phyloP scores from a whole-genome alignment of 2,797 vertebrate genomes.

The Coluber constrictor region DNA sequence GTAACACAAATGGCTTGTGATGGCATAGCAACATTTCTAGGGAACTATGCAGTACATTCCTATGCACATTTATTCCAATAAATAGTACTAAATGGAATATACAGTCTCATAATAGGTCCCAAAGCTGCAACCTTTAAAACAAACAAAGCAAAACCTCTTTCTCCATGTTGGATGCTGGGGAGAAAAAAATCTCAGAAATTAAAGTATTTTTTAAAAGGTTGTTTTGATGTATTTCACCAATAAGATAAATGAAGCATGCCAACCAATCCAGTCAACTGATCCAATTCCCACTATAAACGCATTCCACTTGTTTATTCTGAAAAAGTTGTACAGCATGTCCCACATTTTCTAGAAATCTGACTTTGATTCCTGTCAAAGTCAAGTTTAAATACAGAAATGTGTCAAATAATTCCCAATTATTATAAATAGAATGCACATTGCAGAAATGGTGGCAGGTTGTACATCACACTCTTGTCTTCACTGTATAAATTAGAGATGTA shows the following conservation, averaged over 20 bases:
- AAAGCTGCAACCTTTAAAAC: not conserved
- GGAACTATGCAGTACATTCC: not conserved
- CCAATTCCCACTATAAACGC: not conserved
- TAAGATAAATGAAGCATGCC: constrained; percentile 5
- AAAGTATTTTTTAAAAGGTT: not conserved
- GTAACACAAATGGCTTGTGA: not conserved
- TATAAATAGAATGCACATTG: constrained; percentile 24
- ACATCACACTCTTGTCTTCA: constrained; percentile 6
- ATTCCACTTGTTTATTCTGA: not conserved
- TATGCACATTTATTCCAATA: not conserved
- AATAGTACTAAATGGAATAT: not conserved
- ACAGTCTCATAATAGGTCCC: not conserved
- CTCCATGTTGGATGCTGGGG: not conserved
- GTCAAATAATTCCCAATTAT: constrained; percentile 31
- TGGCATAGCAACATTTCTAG: not conserved
- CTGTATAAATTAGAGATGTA: constrained; percentile 31
- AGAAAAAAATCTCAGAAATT: not conserved
- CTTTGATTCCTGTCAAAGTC: constrained; percentile 15
- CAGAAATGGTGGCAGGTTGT: not conserved
- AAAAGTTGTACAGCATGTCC: not conserved
- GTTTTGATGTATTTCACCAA: not conserved
- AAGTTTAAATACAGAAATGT: constrained; percentile 24
- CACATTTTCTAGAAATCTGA: constrained; percentile 23
- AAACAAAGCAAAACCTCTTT: not conserved
- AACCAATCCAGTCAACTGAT: constrained; percentile 23